Percentiles rank a stretch among this genome's conserved stretches.
Evolutionary conservation across 2,113 vertebrate species (phyloP).

Genomic region (Pyrgilauda ruficollis): DNA sequence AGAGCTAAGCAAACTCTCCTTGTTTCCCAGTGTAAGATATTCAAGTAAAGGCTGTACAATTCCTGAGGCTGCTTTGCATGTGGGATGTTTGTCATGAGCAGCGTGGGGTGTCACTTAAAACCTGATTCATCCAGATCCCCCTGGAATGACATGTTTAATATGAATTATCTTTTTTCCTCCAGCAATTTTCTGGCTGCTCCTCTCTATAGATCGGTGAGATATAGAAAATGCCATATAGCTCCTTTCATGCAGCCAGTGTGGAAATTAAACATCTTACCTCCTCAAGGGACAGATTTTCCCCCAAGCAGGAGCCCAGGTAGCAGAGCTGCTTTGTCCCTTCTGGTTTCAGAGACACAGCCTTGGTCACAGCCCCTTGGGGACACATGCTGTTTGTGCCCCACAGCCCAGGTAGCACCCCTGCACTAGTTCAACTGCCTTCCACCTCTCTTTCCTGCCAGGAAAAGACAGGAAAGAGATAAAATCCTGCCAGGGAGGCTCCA

Average conservation of each 20-base stretch:
- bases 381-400: not conserved
- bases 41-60: not conserved
- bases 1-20: not conserved
- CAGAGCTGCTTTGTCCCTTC: not conserved
- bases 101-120: constrained; percentile 39
- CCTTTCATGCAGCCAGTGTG: not conserved
- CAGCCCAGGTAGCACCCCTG: not conserved
- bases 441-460: not conserved
- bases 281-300: not conserved
- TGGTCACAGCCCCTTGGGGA: not conserved
- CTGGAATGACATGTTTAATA: constrained; percentile 35
- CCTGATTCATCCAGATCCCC: constrained; percentile 31
- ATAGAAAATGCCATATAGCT: constrained; percentile 32
- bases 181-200: constrained; percentile 37
- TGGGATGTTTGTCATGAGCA: not conserved
- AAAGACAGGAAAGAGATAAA: not conserved
- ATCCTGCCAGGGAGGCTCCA: not conserved
- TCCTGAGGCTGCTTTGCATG: constrained; percentile 21
- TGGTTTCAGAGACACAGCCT: not conserved
- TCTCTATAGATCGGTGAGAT: constrained; percentile 15
- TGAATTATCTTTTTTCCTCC: constrained; percentile 37
- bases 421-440: not conserved
- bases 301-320: not conserved
- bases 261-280: constrained; percentile 61
- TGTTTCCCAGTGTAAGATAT: not conserved